Base-by-base conservation (phyloP, 2,113 vertebrate genomes). In the Chionodraco myersi region DNA sequence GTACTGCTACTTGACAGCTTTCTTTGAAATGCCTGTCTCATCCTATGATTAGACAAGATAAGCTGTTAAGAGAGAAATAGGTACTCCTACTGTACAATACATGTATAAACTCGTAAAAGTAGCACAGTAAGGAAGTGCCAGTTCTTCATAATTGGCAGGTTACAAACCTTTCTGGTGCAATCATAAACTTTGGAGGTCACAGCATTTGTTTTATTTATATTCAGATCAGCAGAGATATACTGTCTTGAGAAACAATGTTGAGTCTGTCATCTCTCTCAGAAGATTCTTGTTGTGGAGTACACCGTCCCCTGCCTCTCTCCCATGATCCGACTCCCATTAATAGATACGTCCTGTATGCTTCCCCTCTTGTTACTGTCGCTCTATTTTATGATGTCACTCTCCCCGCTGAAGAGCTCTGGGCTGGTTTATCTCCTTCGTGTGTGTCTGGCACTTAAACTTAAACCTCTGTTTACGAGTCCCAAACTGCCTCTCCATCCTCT, bases 401-500 rank as follows among this genome's bases (percentile, higher is more conserved):
- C 82, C 75, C 85, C 79, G 79, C 86, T 90, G 88, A 90, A 90
- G 89, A 93, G 91, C 88, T 88, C 81, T 49, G 91, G 87, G 91
- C 89, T 84, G 82, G 75, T 93, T 92, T 92, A 93, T 92, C 74
- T 89, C 76, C 84, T 92, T 84, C 71, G 72, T 89, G 90, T 92
- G 85, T 91, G 84, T 83, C 45, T 72, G 86, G 87, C 88, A 92
- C 92, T 93, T 93, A 93, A 93, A 91, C 70, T 86, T 90, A 92
- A 90, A 90, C 92, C 89, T 90, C 73, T 90, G 87, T 94, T 94
- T 94, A 94, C 18, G 91, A 90, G 85, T 89, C 91, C 88, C 93
- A 86, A 83, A 88, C 90, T 92, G 85, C 90, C 87, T 86, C 86
- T 86, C 83, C 77, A 79, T 86, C 86, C 80, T 88, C 80, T 76